These are phyloP conservation scores for Contarinia nasturtii DNA, from an alignment of 1,140 invertebrate species.

Conservation along the genomic window DNA sequence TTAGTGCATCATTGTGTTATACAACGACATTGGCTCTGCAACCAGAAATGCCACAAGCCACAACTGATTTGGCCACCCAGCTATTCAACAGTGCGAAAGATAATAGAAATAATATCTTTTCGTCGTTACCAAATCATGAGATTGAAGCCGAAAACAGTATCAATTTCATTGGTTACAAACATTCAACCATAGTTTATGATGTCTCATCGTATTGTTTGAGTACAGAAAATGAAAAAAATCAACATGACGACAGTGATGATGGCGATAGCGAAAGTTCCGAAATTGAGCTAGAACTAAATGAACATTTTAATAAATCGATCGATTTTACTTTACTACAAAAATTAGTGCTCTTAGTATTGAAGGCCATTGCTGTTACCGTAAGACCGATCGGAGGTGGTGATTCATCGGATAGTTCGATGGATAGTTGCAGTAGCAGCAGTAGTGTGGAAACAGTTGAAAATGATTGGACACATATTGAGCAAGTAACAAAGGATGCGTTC, in stretches of 20 bases:
- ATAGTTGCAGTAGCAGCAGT: conserved; percentile 31
- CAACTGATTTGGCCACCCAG: conserved; percentile 63
- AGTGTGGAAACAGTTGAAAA: conserved; percentile 36
- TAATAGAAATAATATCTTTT: conserved; percentile 40
- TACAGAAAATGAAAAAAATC: conserved; percentile 11
- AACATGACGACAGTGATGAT: conserved; percentile 13
- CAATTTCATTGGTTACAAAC: conserved; percentile 30
- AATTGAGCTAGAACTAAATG: conserved; percentile 12
- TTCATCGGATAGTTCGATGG: conserved; percentile 60
- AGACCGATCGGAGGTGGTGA: conserved; percentile 76
- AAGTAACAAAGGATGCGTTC: conserved; percentile 64
- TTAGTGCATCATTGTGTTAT: conserved; percentile 78
- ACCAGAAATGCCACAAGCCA: conserved; percentile 68
- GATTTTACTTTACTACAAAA: conserved; percentile 62
- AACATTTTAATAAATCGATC: conserved; percentile 11
- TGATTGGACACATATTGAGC: conserved; percentile 72
- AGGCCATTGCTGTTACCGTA: conserved; percentile 74
- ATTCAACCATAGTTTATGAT: conserved; percentile 6
- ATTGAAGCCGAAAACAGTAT: conserved; percentile 30
- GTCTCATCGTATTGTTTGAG: conserved; percentile 3
- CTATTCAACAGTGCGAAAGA: conserved; percentile 71
- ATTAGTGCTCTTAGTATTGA: conserved; percentile 64
- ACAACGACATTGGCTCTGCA: conserved; percentile 73
- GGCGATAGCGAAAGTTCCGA: background rate
- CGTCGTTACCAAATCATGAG: conserved; percentile 30